Percentiles rank a stretch among this genome's conserved stretches.
These are phyloP conservation scores for Torymus aiolomorphi DNA, from an alignment of 2,888 invertebrate species.

Conservation along the genomic window DNA sequence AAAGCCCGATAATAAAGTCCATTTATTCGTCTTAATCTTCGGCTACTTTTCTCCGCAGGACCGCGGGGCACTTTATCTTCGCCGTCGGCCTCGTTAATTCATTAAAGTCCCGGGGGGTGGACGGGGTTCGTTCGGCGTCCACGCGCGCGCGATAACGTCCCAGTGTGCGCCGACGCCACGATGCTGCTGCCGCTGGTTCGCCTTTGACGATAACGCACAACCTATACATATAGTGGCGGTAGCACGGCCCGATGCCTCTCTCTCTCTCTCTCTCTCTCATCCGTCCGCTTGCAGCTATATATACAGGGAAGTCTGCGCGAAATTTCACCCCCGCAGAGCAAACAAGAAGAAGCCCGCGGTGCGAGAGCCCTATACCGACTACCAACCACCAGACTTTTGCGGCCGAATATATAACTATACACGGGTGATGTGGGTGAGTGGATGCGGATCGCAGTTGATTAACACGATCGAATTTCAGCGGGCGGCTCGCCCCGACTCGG, in stretches of 20 bases:
- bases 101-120: constrained; percentile 6
- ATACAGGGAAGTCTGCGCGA: too few relatives aligned
- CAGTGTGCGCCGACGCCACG: too few relatives aligned
- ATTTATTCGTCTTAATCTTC: constrained; percentile 34
- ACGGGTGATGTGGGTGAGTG: neutral
- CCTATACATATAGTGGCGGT: too few relatives aligned
- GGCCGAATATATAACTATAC: neutral
- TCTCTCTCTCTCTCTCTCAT: too few relatives aligned
- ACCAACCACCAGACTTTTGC: too few relatives aligned
- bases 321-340: too few relatives aligned
- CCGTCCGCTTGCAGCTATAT: too few relatives aligned
- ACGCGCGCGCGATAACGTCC: too few relatives aligned
- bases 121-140: too few relatives aligned
- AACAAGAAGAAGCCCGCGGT: too few relatives aligned
- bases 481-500: neutral
- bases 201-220: neutral
- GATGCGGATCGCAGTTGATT: constrained; percentile 30
- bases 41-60: constrained; percentile 11
- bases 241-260: too few relatives aligned
- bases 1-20: constrained; percentile 26
- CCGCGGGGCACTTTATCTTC: neutral
- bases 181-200: neutral
- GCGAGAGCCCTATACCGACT: neutral
- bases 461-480: constrained; percentile 30
- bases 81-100: constrained; percentile 18